A percentile compares a stretch with the other conserved stretches of the same genome.
Conservation (phyloP, 2,888 invertebrate species). For the Formica aserva region DNA sequence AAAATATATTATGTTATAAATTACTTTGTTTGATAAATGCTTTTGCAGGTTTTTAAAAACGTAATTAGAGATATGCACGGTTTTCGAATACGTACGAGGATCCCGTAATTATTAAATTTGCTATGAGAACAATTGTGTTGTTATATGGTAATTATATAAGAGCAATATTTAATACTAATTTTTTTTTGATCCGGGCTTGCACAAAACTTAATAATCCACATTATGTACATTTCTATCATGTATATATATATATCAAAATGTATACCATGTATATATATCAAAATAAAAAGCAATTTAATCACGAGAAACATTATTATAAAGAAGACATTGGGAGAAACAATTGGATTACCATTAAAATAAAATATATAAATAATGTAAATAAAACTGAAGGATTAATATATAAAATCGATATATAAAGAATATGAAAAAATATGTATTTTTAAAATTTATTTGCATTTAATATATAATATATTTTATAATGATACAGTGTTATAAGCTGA, state of each 20-base stretch:
- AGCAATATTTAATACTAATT: background rate
- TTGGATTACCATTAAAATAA: too few species aligned
- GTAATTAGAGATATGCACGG: conserved; percentile 93
- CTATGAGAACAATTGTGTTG: background rate
- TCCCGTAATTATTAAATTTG: conserved; percentile 81
- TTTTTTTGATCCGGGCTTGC: background rate
- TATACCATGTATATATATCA: background rate
- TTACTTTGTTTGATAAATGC: conserved; percentile 3
- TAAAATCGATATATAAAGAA: background rate
- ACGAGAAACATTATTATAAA: background rate
- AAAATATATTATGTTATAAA: background rate
- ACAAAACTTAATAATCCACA: background rate
- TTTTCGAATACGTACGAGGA: conserved; percentile 91
- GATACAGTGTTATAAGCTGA: background rate
- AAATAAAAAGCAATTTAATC: background rate
- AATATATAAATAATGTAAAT: background rate
- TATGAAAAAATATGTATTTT: conserved; percentile 26
- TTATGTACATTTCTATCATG: too few species aligned
- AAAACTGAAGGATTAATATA: background rate
- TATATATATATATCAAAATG: background rate
- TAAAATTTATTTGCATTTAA: background rate
- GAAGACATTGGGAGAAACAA: too few species aligned
- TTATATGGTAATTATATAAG: background rate
- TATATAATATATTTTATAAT: background rate
- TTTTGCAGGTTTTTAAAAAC: conserved; percentile 88